Evolutionary conservation across 2,888 invertebrate genomes (phyloP).

Genomic region (Drosophila tanythrix): DNA sequence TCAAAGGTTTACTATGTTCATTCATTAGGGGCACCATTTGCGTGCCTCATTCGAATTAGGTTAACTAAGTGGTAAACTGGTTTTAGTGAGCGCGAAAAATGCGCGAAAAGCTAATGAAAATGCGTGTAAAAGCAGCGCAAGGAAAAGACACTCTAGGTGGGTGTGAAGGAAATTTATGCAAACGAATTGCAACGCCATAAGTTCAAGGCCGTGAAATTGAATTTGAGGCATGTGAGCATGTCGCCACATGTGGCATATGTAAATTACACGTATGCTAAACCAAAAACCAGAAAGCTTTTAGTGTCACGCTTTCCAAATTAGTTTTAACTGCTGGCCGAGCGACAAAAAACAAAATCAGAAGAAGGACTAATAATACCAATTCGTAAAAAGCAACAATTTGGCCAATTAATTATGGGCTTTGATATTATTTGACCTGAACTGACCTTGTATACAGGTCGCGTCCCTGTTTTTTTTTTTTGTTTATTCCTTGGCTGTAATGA

Average conservation of each 20-base stretch:
- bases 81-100: conserved; percentile 38
- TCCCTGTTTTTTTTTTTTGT: background rate
- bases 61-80: conserved; percentile 73
- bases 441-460: conserved; percentile 45
- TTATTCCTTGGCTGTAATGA: conserved; percentile 22
- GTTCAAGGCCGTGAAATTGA: conserved; percentile 69
- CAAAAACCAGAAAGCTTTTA: conserved; percentile 17
- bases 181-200: conserved; percentile 36
- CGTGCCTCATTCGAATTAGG: conserved; percentile 70
- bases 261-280: conserved; percentile 10
- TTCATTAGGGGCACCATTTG: conserved; percentile 60
- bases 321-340: conserved; percentile 26
- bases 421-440: conserved; percentile 42
- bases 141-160: background rate
- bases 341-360: conserved; percentile 35
- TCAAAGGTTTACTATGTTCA: conserved; percentile 50
- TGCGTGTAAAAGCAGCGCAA: conserved; percentile 48
- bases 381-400: conserved; percentile 9
- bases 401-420: conserved; percentile 45
- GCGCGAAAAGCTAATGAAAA: conserved; percentile 63
- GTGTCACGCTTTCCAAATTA: conserved; percentile 55
- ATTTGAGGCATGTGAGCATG: conserved; percentile 28
- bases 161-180: conserved; percentile 33
- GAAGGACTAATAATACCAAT: conserved; percentile 21
- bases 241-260: background rate